phyloP scores from a whole-genome alignment of 2,888 invertebrate genomes.

The Spicauda simplicius region DNA sequence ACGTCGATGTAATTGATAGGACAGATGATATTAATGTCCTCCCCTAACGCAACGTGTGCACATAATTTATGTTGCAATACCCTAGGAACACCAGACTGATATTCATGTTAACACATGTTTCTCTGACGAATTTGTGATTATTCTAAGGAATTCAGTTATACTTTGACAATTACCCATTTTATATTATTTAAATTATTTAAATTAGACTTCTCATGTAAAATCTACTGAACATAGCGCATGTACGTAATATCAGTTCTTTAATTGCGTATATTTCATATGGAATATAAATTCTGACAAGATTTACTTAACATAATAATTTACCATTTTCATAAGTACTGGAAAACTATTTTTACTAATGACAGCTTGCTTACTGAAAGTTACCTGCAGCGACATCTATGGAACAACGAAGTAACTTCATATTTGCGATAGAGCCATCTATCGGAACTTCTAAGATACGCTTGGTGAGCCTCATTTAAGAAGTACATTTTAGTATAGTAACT shows the following conservation, averaged over 20 bases:
- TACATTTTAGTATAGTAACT: not conserved
- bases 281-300: too few relatives aligned
- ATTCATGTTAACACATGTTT: slow-evolving; percentile 18
- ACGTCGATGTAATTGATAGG: slow-evolving; percentile 74
- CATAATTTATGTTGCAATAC: slow-evolving; percentile 75
- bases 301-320: too few relatives aligned
- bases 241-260: too few relatives aligned
- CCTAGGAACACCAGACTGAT: slow-evolving; percentile 41
- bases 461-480: not conserved
- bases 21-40: slow-evolving; percentile 75
- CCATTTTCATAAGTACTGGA: too few relatives aligned
- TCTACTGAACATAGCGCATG: too few relatives aligned
- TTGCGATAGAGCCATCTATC: slow-evolving; percentile 8
- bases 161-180: too few relatives aligned
- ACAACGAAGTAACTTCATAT: not conserved
- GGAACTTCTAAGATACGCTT: not conserved
- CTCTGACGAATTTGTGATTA: not conserved
- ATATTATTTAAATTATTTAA: too few relatives aligned
- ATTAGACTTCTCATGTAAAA: too few relatives aligned
- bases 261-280: too few relatives aligned
- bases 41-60: slow-evolving; percentile 65
- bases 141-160: not conserved
- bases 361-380: too few relatives aligned
- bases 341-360: too few relatives aligned
- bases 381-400: not conserved